phyloP scores from a whole-genome alignment of 2,113 vertebrate species.

The Melanostigma gelatinosum region DNA sequence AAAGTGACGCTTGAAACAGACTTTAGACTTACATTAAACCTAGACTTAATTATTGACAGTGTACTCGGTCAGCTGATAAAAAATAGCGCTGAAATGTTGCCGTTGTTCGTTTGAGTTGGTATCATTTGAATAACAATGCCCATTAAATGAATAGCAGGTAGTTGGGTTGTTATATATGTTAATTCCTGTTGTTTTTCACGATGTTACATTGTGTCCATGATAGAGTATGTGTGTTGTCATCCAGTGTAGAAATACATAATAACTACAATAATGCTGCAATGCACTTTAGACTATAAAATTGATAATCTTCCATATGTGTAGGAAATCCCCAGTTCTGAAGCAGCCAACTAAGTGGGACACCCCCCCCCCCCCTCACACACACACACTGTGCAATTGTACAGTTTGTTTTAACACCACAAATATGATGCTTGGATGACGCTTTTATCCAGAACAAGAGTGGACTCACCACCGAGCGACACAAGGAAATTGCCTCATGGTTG shows the following conservation, averaged over 20 bases:
- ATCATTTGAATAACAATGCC: neutral
- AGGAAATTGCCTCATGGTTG: slow-evolving; percentile 48
- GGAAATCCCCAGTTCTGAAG: slow-evolving; percentile 17
- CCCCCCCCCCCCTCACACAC: neutral
- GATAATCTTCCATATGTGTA: neutral
- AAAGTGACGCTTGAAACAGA: neutral
- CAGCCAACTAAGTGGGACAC: neutral
- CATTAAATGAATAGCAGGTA: neutral
- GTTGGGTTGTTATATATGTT: neutral
- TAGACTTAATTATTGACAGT: neutral
- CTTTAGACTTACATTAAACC: slow-evolving; percentile 9
- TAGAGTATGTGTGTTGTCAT: slow-evolving; percentile 19
- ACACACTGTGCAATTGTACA: neutral
- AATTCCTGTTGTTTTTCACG: slow-evolving; percentile 1
- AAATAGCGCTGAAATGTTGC: neutral
- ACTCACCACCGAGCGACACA: slow-evolving; percentile 43
- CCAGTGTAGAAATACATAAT: neutral
- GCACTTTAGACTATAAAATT: neutral
- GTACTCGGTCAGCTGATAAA: neutral
- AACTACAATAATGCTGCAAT: neutral
- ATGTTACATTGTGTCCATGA: neutral
- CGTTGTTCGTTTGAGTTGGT: neutral
- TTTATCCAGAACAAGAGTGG: slow-evolving; percentile 66
- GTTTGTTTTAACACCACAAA: slow-evolving; percentile 48
- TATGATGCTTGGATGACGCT: slow-evolving; percentile 66